Percentiles rank a stretch among this genome's conserved stretches.
Conservation (phyloP, 2,888 invertebrate species). For the Atrina japonica region DNA sequence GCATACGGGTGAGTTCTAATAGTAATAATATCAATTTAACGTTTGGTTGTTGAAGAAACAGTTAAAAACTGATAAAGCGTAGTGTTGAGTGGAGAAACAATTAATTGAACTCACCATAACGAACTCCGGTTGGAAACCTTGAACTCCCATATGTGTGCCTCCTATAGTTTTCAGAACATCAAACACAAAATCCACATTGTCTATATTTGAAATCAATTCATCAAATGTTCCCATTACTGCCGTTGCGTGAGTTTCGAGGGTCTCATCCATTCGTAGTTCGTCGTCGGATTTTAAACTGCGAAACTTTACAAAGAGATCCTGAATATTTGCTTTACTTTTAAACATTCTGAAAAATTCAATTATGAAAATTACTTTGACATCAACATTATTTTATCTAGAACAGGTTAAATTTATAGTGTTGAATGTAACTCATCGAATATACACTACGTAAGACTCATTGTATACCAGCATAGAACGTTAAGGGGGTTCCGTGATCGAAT, state of each 20-base stretch:
- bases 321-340: conserved; percentile 90
- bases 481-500: no score
- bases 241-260: conserved; percentile 92
- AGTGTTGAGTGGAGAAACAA: background rate
- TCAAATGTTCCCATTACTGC: conserved; percentile 94
- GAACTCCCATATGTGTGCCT: conserved; percentile 88
- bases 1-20: no score
- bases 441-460: no score
- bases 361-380: no score
- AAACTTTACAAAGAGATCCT: conserved; percentile 84
- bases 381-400: no score
- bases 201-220: conserved; percentile 92
- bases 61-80: no score
- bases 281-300: conserved; percentile 89
- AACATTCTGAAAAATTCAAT: conserved; percentile 92
- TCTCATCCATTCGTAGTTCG: conserved; percentile 90
- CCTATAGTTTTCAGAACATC: conserved; percentile 91
- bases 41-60: no score
- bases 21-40: no score
- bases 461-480: no score
- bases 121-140: conserved; percentile 93
- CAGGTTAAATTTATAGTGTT: no score
- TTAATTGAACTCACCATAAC: conserved; percentile 89
- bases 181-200: conserved; percentile 92
- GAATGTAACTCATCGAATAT: no score